A percentile compares a stretch with the other conserved stretches of the same genome.
phyloP scores from a whole-genome alignment of 2,113 vertebrate species.

The Vulpes ferrilata region DNA sequence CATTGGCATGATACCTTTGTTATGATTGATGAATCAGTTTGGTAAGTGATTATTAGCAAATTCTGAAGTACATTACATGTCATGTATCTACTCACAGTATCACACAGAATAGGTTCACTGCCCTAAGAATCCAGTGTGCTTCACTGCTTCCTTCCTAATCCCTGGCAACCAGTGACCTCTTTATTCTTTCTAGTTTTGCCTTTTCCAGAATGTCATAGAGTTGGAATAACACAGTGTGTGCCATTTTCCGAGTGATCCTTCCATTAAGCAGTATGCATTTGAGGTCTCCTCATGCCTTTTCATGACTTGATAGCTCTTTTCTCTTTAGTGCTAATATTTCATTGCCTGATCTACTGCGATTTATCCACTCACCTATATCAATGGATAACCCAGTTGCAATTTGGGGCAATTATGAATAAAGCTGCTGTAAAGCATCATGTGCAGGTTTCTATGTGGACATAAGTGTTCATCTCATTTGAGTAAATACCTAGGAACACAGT shows the following conservation, averaged over 20 bases:
- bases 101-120: not conserved
- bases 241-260: not conserved
- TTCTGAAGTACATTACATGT: not conserved
- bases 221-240: not conserved
- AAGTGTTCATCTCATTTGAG: not conserved
- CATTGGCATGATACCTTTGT: not conserved
- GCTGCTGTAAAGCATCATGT: not conserved
- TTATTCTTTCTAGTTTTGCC: not conserved
- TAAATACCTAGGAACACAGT: not conserved
- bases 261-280: not conserved
- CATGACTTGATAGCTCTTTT: not conserved
- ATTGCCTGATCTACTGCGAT: not conserved
- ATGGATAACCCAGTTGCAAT: not conserved
- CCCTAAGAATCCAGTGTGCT: accelerated
- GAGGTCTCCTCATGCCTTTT: not conserved
- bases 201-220: not conserved
- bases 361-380: not conserved
- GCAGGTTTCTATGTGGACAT: not conserved
- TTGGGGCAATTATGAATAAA: not conserved
- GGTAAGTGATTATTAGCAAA: not conserved
- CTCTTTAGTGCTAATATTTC: not conserved
- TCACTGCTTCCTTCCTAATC: not conserved
- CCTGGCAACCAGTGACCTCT: not conserved
- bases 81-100: accelerated
- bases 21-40: not conserved